Percentiles rank a stretch among this genome's conserved stretches.
Conservation (phyloP, 2,888 invertebrate species). For the Eupeodes latifasciatus region DNA sequence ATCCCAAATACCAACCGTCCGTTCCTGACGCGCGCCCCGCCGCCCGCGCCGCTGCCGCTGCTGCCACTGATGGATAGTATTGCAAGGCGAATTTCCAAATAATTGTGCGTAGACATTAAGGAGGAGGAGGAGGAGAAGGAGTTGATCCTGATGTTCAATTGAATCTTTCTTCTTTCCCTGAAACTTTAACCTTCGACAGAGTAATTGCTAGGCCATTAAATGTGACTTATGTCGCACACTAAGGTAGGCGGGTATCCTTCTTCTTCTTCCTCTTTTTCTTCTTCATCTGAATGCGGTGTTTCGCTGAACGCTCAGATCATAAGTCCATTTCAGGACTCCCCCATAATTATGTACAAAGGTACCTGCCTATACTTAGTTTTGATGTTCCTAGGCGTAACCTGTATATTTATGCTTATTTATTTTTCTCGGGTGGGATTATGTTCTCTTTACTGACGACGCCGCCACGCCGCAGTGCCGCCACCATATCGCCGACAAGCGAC, state of each 20-base stretch:
- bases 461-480: too few species aligned
- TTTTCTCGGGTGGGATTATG: background rate
- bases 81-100: slow-evolving; percentile 9
- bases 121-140: background rate
- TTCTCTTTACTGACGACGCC: background rate
- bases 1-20: background rate
- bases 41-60: too few species aligned
- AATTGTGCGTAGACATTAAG: slow-evolving; percentile 14
- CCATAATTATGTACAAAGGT: slow-evolving; percentile 45
- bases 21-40: too few species aligned
- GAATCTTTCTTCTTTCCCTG: slow-evolving; percentile 44
- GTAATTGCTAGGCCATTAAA: slow-evolving; percentile 69
- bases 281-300: background rate
- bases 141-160: slow-evolving; percentile 61
- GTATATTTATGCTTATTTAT: slow-evolving; percentile 8
- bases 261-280: too few species aligned
- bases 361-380: slow-evolving; percentile 18
- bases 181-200: slow-evolving; percentile 32
- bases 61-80: background rate
- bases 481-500: too few species aligned
- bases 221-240: slow-evolving; percentile 60
- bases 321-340: slow-evolving; percentile 41
- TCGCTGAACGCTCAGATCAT: slow-evolving; percentile 4
- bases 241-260: slow-evolving; percentile 7
- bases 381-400: slow-evolving; percentile 52